phyloP scores from a whole-genome alignment of 2,113 vertebrate genomes.

The Camelus bactrianus region DNA sequence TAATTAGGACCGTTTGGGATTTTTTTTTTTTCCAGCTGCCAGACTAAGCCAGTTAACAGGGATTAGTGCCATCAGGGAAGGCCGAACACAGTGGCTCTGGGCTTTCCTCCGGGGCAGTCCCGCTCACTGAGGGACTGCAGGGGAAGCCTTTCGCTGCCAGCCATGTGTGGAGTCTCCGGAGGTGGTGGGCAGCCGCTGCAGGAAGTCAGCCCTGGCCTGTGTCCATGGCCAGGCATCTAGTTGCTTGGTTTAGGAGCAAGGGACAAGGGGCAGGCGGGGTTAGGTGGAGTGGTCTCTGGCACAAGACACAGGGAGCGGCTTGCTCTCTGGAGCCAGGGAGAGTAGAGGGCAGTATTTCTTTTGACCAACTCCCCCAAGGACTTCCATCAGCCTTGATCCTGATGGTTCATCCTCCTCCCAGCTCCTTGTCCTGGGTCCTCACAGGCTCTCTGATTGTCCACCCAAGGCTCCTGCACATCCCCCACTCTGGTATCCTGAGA shows the following conservation, averaged over 20 bases:
- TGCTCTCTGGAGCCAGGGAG: not conserved
- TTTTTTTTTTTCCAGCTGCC: not conserved
- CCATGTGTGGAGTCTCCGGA: fast-evolving
- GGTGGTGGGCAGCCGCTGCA: not conserved
- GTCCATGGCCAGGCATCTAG: not conserved
- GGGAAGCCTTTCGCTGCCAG: fast-evolving
- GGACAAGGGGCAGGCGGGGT: not conserved
- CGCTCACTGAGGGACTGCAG: not conserved
- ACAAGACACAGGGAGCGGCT: not conserved
- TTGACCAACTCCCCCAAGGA: not conserved
- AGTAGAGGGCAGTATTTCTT: not conserved
- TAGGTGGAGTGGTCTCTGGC: not conserved
- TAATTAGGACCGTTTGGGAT: conserved; percentile 55
- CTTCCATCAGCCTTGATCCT: not conserved
- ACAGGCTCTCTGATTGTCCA: fast-evolving
- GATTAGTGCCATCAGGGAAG: not conserved
- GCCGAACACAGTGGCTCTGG: not conserved
- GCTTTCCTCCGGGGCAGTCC: not conserved
- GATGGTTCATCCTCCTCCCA: too few relatives aligned
- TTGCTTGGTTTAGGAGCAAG: not conserved
- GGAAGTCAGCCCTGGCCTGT: not conserved
- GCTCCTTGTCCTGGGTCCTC: not conserved
- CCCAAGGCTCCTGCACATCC: not conserved
- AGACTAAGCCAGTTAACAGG: conserved; percentile 12
- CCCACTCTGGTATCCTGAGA: not conserved